Conservation (phyloP, 2,888 invertebrate genomes). For the Ectropis crepuscularia region DNA sequence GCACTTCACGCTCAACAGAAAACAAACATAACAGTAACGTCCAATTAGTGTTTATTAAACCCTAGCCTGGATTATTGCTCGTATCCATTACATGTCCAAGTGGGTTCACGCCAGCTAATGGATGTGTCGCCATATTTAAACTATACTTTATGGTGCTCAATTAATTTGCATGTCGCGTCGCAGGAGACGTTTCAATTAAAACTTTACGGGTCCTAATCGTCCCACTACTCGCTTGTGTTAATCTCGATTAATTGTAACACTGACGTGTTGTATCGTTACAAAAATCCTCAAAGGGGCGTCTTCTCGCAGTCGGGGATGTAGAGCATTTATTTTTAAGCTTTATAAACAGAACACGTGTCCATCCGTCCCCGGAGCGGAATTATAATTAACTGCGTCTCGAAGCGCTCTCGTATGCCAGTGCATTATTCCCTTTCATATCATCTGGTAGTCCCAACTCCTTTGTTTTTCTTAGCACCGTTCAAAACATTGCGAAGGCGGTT, state of each 20-base stretch:
- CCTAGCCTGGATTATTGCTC: conserved; percentile 28
- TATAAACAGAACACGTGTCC: conserved; percentile 31
- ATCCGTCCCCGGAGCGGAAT: conserved; percentile 21
- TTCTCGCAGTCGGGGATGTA: conserved; percentile 29
- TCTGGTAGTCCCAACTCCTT: neutral
- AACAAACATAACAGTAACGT: conserved; percentile 14
- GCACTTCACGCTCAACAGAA: conserved; percentile 1
- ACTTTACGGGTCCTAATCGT: conserved; percentile 57
- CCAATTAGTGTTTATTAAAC: conserved; percentile 25
- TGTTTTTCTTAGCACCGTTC: neutral
- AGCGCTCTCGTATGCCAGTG: conserved; percentile 18
- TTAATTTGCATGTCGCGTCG: conserved; percentile 64
- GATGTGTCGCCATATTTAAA: conserved; percentile 48
- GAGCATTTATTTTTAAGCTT: conserved; percentile 42
- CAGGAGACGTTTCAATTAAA: conserved; percentile 64
- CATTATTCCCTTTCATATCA: conserved; percentile 5
- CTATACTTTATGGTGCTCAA: conserved; percentile 53
- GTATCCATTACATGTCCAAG: conserved; percentile 34
- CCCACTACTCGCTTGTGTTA: conserved; percentile 54
- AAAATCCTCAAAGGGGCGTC: conserved; percentile 30
- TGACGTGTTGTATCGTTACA: conserved; percentile 34
- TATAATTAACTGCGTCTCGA: conserved; percentile 30
- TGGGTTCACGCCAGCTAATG: conserved; percentile 45
- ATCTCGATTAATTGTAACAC: conserved; percentile 60
- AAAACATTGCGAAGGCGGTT: conserved; percentile 12